These are phyloP conservation scores for Druon quercuslanigerum DNA, from an alignment of 1,140 invertebrate genomes.

Conservation along the genomic window DNA sequence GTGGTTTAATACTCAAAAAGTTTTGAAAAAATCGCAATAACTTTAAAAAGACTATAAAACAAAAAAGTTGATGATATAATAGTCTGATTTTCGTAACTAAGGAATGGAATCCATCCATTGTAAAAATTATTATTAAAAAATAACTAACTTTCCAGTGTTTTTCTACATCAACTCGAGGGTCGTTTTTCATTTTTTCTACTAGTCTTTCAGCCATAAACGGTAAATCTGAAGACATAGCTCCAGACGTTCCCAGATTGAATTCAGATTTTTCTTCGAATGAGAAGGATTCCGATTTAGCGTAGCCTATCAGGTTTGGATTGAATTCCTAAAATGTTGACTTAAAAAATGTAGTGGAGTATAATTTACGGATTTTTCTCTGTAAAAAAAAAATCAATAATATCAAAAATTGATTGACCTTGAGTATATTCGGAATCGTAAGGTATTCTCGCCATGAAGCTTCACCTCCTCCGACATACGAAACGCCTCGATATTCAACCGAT, in stretches of 20 bases:
- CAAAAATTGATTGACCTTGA: conserved; percentile 54
- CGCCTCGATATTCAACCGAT: conserved; percentile 75
- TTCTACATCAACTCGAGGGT: conserved; percentile 78
- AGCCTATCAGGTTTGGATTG: conserved; percentile 80
- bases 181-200: conserved; percentile 78
- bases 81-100: no score
- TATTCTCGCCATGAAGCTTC: conserved; percentile 78
- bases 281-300: conserved; percentile 74
- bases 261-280: conserved; percentile 73
- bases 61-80: no score
- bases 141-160: conserved; percentile 82
- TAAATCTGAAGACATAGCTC: conserved; percentile 78
- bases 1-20: no score
- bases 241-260: conserved; percentile 80
- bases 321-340: conserved; percentile 75
- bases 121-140: neutral
- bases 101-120: no score
- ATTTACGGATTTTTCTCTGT: no score
- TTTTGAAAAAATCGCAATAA: no score
- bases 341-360: neutral
- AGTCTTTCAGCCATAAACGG: conserved; percentile 79
- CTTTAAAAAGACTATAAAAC: no score
- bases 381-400: neutral
- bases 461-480: conserved; percentile 75
- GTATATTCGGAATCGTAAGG: conserved; percentile 73